Conservation (phyloP, 2,113 vertebrate species). For the Macaca fascicularis region DNA sequence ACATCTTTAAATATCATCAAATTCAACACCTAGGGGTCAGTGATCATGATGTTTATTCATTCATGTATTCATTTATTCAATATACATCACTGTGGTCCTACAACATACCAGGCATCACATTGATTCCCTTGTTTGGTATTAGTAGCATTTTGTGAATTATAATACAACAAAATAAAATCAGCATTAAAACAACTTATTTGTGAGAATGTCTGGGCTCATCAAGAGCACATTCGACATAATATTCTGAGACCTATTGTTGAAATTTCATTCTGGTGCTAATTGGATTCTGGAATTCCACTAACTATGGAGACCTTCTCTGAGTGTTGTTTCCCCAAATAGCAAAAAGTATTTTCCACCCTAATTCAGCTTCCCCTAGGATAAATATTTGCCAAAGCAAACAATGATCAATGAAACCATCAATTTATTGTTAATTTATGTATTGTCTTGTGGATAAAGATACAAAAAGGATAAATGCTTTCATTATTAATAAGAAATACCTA, state of each 20-base stretch:
- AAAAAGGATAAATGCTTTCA: neutral
- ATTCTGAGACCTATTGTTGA: neutral
- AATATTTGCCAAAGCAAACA: neutral
- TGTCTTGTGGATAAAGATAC: neutral
- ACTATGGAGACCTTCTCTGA: neutral
- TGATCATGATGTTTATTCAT: neutral
- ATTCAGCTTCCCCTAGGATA: neutral
- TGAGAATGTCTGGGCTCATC: neutral
- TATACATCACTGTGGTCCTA: neutral
- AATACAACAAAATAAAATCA: neutral
- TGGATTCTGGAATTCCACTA: neutral
- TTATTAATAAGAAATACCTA: neutral
- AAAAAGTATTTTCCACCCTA: neutral
- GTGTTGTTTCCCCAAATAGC: neutral
- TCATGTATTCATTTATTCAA: neutral
- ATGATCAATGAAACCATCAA: neutral
- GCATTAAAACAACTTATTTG: neutral
- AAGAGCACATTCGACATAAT: neutral
- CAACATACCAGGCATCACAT: rapidly evolving
- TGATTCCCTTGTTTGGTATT: neutral
- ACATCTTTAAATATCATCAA: neutral
- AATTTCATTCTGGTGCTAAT: neutral
- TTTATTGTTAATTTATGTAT: neutral
- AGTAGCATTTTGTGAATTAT: neutral
- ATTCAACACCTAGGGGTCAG: neutral